Base-by-base conservation (phyloP, 2,113 vertebrate species). In the Cinclus cinclus region DNA sequence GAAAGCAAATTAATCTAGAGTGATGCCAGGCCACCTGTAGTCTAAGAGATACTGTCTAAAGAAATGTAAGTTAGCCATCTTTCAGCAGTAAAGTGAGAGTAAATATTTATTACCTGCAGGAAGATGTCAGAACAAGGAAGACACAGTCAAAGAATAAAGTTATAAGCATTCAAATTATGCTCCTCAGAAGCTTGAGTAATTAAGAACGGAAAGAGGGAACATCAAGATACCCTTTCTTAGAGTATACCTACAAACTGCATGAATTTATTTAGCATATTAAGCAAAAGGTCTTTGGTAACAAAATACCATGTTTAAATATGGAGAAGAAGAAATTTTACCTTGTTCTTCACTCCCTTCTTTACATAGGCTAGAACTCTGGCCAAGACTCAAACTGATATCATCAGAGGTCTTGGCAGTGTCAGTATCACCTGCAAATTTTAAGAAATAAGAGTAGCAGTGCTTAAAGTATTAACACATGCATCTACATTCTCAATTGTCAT, bases 311-410 rank as follows among this genome's bases (percentile, higher is more conserved):
- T 49, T 80, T 73, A 63, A 94, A 91, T 42, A 71, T 56, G 75
- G 46, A 92, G 46, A 94, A 91, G 73, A 81, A 76, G 89, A 78
- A 86, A 88, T 87, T 94, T 98, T 98, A 99, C 99, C 99, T 97
- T 99, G 99, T 71, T 99, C 99, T 96, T 99, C 99, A 95, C 98
- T 98, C 90, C 98, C 98, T 94, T 98, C 98, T 97, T 98, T 98
- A 97, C 98, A 98, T 30, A 98, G 97, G 95, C 98, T 99, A 97
- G 99, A 99, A 97, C 99, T 99, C 95, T 99, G 99, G 70, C 98
- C 98, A 83, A 99, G 98, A 97, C 99, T 99, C 97, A 99, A 97
- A 97, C 99, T 99, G 97, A 99, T 98, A 96, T 99, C 99, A 96
- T 99, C 99, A 95, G 98, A 98, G 65, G 98, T 98, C 98, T 99